Base-by-base conservation (phyloP, 2,888 invertebrate genomes). In the Baccha elongata region DNA sequence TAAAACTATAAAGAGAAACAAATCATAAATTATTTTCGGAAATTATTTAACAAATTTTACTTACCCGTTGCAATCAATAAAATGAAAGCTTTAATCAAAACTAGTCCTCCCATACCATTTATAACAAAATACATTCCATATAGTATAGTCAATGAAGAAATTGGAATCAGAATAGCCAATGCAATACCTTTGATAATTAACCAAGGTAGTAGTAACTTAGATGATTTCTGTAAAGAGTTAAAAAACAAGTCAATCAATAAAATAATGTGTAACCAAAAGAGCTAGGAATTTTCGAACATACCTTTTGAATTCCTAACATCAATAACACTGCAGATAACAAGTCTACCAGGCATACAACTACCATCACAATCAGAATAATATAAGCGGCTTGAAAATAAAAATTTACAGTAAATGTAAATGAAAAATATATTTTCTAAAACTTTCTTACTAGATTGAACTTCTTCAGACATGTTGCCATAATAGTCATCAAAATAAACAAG, bases 171-270 rank as follows among this genome's bases (percentile, higher is more conserved):
- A n/a, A 60, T 3, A 6, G 1, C 8, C n/a, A 60, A 26, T 8
- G 3, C 8, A 26, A 42, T 29, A 3, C 60, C 60, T n/a, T 44
- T 60, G 11, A 60, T 3, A 4, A 15, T 17, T n/a, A 60, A 42
- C 60, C 60, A 60, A 2, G 60, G 60, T 5, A 60, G 11, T 13
- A 60, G 26, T 42, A 60, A 29, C 23, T 19, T 42, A n/a, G 15
- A 42, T n/a, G 17, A 17, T 6, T 29, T 60, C 60, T 60, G n/a
- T 15, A 58, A 17, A 52, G 10, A 15, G 2, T 52, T 10, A 32
- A 2, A 26, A 23, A 26, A 26, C 10, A 23, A 15, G 10, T n/a
- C n/a, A 8, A 42, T 19, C 19, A 17, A 44, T 3, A 21, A 37
- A n/a, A n/a, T n/a, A n/a, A n/a, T n/a, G n/a, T n/a, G n/a, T n/a